phyloP scores from a whole-genome alignment of 2,113 vertebrate genomes.

The Pteruthius melanotis region DNA sequence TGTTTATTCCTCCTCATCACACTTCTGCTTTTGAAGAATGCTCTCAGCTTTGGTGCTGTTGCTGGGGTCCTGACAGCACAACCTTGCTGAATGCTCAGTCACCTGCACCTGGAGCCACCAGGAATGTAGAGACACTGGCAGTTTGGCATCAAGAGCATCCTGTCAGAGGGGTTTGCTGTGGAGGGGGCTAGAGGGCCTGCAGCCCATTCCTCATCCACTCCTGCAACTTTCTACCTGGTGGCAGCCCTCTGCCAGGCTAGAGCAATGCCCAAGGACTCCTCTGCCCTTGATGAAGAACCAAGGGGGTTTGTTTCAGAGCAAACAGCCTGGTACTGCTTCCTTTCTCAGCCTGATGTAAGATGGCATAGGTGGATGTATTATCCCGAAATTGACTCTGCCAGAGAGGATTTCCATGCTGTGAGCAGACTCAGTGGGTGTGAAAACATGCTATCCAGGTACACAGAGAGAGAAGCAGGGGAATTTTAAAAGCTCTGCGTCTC shows the following conservation, averaged over 20 bases:
- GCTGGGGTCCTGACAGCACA: not conserved
- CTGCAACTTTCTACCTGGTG: not conserved
- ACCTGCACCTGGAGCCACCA: not conserved
- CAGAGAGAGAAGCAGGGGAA: not conserved
- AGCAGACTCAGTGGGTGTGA: not conserved
- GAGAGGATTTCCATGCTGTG: not conserved
- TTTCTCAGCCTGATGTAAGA: not conserved
- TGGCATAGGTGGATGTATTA: not conserved
- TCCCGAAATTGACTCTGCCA: not conserved
- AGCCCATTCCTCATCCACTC: not conserved
- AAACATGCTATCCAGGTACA: not conserved
- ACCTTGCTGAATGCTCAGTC: not conserved
- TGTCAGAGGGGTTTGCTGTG: not conserved
- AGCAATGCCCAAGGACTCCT: not conserved
- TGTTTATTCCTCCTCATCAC: not conserved
- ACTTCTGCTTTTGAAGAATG: not conserved
- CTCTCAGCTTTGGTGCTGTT: not conserved
- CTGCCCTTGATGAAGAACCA: not conserved
- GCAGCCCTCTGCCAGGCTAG: not conserved
- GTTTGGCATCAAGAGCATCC: not conserved
- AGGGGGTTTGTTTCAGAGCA: not conserved
- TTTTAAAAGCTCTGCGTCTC: not conserved
- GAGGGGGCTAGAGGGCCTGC: not conserved
- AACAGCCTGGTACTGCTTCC: not conserved
- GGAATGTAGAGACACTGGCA: not conserved